phyloP scores from a whole-genome alignment of 1,140 invertebrate species.

The Neodiprion virginianus region DNA sequence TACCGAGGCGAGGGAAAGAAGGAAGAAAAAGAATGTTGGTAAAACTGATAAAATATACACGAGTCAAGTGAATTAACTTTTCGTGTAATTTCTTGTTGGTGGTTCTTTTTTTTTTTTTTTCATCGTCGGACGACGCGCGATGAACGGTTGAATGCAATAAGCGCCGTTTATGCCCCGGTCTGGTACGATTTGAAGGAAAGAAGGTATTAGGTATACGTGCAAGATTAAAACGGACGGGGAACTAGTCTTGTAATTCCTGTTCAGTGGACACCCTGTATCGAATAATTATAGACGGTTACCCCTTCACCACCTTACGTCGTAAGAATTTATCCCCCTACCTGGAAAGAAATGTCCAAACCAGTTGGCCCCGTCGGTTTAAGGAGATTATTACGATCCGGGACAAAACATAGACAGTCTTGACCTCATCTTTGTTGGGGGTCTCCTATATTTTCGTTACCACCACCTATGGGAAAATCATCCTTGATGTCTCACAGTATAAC shows the following conservation, averaged over 20 bases:
- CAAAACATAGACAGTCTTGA: slow-evolving; percentile 19
- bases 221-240: slow-evolving; percentile 11
- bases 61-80: background rate
- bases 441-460: slow-evolving; percentile 31
- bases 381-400: background rate
- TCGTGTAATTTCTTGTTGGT: background rate
- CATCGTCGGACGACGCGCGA: no score
- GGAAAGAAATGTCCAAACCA: slow-evolving; percentile 14
- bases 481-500: slow-evolving; percentile 10
- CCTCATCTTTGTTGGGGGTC: slow-evolving; percentile 47
- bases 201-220: background rate
- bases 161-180: no score
- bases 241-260: slow-evolving; percentile 17
- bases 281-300: slow-evolving; percentile 32
- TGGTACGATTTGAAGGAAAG: background rate
- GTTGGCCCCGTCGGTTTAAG: background rate
- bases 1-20: no score
- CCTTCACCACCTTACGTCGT: slow-evolving; percentile 41
- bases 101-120: no score
- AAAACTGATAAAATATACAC: no score
- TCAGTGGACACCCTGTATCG: slow-evolving; percentile 18
- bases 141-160: no score
- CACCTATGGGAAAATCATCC: slow-evolving; percentile 44
- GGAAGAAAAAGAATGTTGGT: no score
- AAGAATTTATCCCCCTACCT: slow-evolving; percentile 13